Evolutionary conservation across 2,113 vertebrate species (phyloP), one percentile per base, ranked within the genome.

Genomic region (Carassius gibelio): DNA sequence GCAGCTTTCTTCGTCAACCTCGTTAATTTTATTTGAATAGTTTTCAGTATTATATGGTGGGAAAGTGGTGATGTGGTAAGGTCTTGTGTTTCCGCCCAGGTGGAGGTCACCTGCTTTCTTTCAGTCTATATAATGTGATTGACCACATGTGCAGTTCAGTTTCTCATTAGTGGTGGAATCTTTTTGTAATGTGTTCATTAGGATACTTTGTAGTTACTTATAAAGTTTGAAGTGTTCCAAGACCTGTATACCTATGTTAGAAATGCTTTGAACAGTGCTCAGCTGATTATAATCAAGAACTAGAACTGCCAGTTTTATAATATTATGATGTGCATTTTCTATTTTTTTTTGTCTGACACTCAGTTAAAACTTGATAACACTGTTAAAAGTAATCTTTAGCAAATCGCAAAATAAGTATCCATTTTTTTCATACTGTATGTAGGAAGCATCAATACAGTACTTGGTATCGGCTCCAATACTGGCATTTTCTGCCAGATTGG

Each of bases 71-170:
- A 59, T 57, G 52, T 57, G 23, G 17, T 11, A 36, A 38, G 34
- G 2, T 26, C 17, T 78, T 8, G 15, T 59, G 30, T 78, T 78
- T 10, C 30, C 57, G 8, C 23, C 55, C 52, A 38, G 75, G 75
- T 59, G 75, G 17, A 59, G 77, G 21, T 80, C 77, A 80, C 55
- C 36, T 80, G 77, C 13, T 76, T 52, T 3, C 57, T 64, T 80
- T 80, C 59, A 64, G 59, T 8, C 2, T 36, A 48, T 45, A 45
- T 26, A 81, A 13, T 11, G 38, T 62, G 78, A 17, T 80, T n/a
- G 23, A 48, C 59, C 77, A 61, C 77, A 62, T 64, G 38, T 81
- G 78, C 78, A 64, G 23, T 66, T 2, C 5, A 76, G 55, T 30
- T 78, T 59, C 57, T 42, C 59, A 48, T 80, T 64, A 64, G n/a